Base-by-base conservation (phyloP, 2,797 vertebrate genomes). In the Galagoides demidoff region DNA sequence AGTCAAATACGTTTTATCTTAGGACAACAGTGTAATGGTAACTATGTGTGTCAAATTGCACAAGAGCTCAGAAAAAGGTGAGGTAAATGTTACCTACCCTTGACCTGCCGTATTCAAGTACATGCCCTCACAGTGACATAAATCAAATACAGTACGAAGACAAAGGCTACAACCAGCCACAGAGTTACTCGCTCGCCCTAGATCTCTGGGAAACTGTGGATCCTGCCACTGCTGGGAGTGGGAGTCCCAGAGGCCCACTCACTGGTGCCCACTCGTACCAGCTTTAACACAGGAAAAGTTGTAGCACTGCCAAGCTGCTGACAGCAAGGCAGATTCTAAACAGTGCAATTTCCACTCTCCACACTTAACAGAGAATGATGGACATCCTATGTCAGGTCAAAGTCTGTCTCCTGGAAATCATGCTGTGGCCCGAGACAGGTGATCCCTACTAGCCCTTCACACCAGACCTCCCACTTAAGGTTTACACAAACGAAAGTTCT, bases 1-100 rank as follows among this genome's bases (percentile, higher is more conserved):
- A 84, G 43, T 59, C 71, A 96, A 89, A 70, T 71, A 88, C n/a
- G 88, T 84, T 77, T 43, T 92, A 55, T 81, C 20, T 82, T 64
- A 90, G 43, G 20, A 71, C 27, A 88, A 29, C 5, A 76, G 61
- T 16, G 66, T 63, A 10, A 45, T 71, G 31, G 64, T 82, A 85
- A 88, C 43, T 81, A 77, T 57, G 68, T n/a, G 23, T 68, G 45
- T 66, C 31, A 78, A 86, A 82, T 70, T 70, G 45, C n/a, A 13
- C 16, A 64, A 76, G 45, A 45, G 31, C 23, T 74, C 12, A 63
- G 83, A 39, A 68, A 77, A 39, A 95, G 34, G 90, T 77, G 29
- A 59, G 25, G 23, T 68, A 27, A 13, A 8, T 37, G 78, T 31
- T 45, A 92, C 87, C 11, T 16, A 81, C 13, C 79, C 45, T 79